Evolutionary conservation across 2,888 invertebrate genomes (phyloP), one percentile per base, ranked within the genome.

Genomic region (Hirtodrosophila duncani): DNA sequence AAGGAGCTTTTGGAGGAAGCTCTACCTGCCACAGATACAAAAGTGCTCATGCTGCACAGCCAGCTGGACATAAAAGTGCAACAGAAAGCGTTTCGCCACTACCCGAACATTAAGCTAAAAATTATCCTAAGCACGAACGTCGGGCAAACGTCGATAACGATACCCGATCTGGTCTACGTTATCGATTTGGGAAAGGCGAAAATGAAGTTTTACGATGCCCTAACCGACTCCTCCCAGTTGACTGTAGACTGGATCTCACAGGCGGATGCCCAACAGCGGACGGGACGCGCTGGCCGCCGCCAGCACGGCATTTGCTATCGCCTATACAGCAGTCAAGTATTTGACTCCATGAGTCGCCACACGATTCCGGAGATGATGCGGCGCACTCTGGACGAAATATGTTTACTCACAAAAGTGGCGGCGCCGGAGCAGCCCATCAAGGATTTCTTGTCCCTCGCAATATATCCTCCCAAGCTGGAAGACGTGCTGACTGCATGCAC

Each of bases 81-180:
- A 85, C 93, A 93, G 82, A 85, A 88, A 3, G 92, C 92, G 0
- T 96, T 98, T 85, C 91, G 91, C 50, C 89, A 17, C 89, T 92
- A 1, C 10, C 43, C 44, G 90, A 91, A 44, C 5, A n/a, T 59
- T 1, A 48, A 45, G 0, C 89, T 97, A 14, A 98, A 98, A 88
- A 93, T 98, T 45, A 94, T 97, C 27, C 88, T 99, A n/a, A 92
- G 98, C 0, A 99, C 99, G 0, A 98, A 98, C 83, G 96, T 99
- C 48, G 97, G 98, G 0, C 98, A 99, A 87, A 98, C 97, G 0
- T 96, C 96, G 48, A 92, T 99, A 17, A 98, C 98, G 0, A 96
- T 99, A 57, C 94, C 97, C 67, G 98, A 98, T 87, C 94, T 99
- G 1, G 92, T 94, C 0, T 98, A 93, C 84, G 98, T 98, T 0